These are phyloP conservation scores for Drosophila prolongata DNA, from an alignment of 2,888 invertebrate genomes.

Conservation along the genomic window DNA sequence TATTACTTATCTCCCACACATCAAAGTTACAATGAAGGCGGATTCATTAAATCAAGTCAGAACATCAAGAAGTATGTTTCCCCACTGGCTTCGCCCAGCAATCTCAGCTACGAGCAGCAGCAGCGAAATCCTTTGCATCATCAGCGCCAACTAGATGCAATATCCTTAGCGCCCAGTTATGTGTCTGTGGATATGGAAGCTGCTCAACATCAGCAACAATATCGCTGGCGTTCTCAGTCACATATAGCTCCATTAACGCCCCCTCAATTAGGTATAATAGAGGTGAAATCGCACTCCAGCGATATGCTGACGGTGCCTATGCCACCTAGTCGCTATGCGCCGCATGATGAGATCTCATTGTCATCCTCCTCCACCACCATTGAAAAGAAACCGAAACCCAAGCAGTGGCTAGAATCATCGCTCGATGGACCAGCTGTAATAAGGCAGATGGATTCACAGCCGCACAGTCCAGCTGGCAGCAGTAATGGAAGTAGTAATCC, in stretches of 20 bases:
- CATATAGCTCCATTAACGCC: conserved; percentile 72
- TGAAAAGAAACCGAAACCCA: conserved; percentile 82
- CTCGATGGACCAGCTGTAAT: conserved; percentile 82
- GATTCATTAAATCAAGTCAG: conserved; percentile 83
- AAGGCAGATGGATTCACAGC: conserved; percentile 63
- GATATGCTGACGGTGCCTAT: conserved; percentile 77
- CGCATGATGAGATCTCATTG: conserved; percentile 82
- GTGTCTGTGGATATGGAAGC: conserved; percentile 72
- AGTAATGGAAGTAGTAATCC: conserved; percentile 36
- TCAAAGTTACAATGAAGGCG: conserved; percentile 81
- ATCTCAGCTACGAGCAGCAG: conserved; percentile 62
- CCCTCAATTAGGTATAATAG: conserved; percentile 52
- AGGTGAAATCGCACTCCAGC: conserved; percentile 78
- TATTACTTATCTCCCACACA: conserved; percentile 83
- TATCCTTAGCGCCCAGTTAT: conserved; percentile 81
- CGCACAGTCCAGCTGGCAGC: conserved; percentile 51
- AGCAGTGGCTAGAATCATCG: conserved; percentile 84
- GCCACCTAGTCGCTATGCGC: conserved; percentile 57
- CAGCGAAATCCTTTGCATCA: conserved; percentile 34
- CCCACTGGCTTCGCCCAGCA: conserved; percentile 77
- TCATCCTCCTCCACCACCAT: conserved; percentile 69
- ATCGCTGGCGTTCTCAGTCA: conserved; percentile 79
- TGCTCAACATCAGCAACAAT: conserved; percentile 58
- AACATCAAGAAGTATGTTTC: conserved; percentile 83
- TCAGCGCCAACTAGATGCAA: conserved; percentile 72